Evolutionary conservation across 2,113 vertebrate genomes (phyloP), one percentile per base, ranked within the genome.

Genomic region (Chlamydotis undulata): DNA sequence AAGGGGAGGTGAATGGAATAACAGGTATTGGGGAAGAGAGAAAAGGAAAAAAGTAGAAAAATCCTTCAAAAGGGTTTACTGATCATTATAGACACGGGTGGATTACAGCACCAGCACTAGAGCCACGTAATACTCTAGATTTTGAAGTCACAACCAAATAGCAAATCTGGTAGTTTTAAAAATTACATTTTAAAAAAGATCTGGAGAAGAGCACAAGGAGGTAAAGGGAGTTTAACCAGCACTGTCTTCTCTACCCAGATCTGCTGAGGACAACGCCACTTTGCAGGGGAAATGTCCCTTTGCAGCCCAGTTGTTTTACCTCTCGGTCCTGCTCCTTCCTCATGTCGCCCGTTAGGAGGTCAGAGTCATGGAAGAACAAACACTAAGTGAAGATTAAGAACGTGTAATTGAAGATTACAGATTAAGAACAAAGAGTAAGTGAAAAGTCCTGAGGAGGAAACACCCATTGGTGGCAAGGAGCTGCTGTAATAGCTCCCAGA

Each of bases 381-480:
- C 50, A 69, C 77, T 69, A 94, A 78, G 39, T n/a, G 69, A 71
- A 1, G 37, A 74, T 83, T 74, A 79, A 95, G 81, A 83, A 65
- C 39, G 18, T 81, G 24, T 70, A 80, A 87, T 56, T 47, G 68
- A 59, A 26, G 50, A 71, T 64, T 49, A 57, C 56, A 71, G 61
- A 57, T 91, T 56, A 91, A 28, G 76, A 74, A 37, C 29, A 61
- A 92, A 53, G 78, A 47, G 26, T 47, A 59, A 57, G 33, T 55
- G 59, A 63, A 84, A 84, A 77, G 31, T 77, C 53, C 53, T 22
- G 13, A 49, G 49, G 0, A 65, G 47, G 43, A 94, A 68, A 21
- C 2, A 43, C 28, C 7, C 0, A 0, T 43, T 56, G 2, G 6
- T 68, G 83, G 13, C 57, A 67, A 47, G 6, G 47, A 87, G 56